Evolutionary conservation across 1,140 invertebrate species (phyloP).

Genomic region (Nephila pilipes): DNA sequence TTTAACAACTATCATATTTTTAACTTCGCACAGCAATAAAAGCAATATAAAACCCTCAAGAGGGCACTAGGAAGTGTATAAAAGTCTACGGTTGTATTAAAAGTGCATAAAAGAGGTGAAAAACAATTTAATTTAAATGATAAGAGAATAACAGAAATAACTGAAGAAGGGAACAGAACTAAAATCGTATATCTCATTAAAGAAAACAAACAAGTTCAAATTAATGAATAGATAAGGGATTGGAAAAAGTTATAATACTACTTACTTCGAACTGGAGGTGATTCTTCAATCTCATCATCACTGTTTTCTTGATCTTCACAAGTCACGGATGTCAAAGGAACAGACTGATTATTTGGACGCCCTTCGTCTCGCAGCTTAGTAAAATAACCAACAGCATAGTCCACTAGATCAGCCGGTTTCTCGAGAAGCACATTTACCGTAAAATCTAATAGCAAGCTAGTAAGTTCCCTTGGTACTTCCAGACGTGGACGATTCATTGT

Average conservation of each 20-base stretch:
- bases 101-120: too few relatives aligned
- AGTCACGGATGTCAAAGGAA: slow-evolving; percentile 51
- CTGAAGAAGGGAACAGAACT: too few relatives aligned
- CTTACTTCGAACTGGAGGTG: slow-evolving; percentile 72
- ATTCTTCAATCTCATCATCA: slow-evolving; percentile 67
- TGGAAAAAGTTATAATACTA: background rate
- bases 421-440: slow-evolving; percentile 96
- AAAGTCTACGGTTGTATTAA: too few relatives aligned
- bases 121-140: too few relatives aligned
- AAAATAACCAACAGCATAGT: slow-evolving; percentile 96
- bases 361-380: slow-evolving; percentile 83
- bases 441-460: slow-evolving; percentile 96
- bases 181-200: too few relatives aligned
- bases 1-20: too few relatives aligned
- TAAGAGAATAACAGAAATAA: too few relatives aligned
- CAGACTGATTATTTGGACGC: slow-evolving; percentile 66
- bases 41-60: too few relatives aligned
- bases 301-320: slow-evolving; percentile 52
- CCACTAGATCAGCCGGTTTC: slow-evolving; percentile 93
- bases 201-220: too few relatives aligned
- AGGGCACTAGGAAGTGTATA: too few relatives aligned
- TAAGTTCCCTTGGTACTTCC: slow-evolving; percentile 91
- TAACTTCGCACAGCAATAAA: too few relatives aligned
- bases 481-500: slow-evolving; percentile 78
- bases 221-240: too few relatives aligned